phyloP scores from a whole-genome alignment of 2,888 invertebrate genomes.

The Drosophila parthenogenetica region DNA sequence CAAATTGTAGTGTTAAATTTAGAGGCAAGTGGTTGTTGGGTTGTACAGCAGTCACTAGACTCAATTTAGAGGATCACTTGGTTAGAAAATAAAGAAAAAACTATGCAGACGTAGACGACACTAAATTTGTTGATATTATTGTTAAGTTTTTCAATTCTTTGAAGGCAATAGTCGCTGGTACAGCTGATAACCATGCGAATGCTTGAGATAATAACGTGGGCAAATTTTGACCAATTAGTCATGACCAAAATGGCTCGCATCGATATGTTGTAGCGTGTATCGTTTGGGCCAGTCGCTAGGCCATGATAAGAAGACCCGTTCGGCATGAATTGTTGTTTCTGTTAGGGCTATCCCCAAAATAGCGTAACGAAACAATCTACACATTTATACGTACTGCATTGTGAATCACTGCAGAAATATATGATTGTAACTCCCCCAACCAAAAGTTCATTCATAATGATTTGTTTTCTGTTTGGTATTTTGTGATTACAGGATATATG shows the following conservation, averaged over 20 bases:
- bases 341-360: slow-evolving; percentile 44
- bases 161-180: not conserved
- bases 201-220: slow-evolving; percentile 63
- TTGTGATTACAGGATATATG: slow-evolving; percentile 89
- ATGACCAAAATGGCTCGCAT: slow-evolving; percentile 35
- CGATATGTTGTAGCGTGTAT: not conserved
- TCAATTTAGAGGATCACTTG: slow-evolving; percentile 22
- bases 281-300: slow-evolving; percentile 37
- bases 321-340: not conserved
- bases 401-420: slow-evolving; percentile 38
- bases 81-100: not conserved
- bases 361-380: slow-evolving; percentile 8
- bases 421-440: not conserved
- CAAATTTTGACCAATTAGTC: slow-evolving; percentile 64
- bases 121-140: slow-evolving; percentile 55
- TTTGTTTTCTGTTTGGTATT: slow-evolving; percentile 6
- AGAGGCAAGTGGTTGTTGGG: slow-evolving; percentile 31
- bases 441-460: slow-evolving; percentile 13
- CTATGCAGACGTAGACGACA: slow-evolving; percentile 28
- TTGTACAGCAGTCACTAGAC: slow-evolving; percentile 19
- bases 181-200: slow-evolving; percentile 51
- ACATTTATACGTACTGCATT: slow-evolving; percentile 4
- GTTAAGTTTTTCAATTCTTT: not conserved
- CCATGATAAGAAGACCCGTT: slow-evolving; percentile 35
- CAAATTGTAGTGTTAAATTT: slow-evolving; percentile 33